Evolutionary conservation across 2,797 vertebrate genomes (phyloP).

Genomic region (Periparus ater): DNA sequence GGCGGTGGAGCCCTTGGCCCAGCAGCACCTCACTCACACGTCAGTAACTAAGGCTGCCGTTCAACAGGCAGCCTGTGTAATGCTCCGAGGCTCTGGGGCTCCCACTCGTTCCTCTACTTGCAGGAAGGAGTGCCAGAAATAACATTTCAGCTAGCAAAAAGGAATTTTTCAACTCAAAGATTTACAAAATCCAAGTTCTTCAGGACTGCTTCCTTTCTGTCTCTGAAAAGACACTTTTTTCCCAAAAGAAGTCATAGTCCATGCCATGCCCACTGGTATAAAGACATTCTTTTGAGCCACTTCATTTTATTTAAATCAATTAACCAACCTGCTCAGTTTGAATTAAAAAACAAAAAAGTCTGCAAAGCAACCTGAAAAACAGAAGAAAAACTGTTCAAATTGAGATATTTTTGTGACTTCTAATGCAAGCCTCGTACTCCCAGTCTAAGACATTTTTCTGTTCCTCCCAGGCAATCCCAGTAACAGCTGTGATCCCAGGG

Average conservation of each 20-base stretch:
- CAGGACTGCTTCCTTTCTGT: neutral
- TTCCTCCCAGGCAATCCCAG: neutral
- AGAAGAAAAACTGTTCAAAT: neutral
- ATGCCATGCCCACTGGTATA: neutral
- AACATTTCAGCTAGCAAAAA: neutral
- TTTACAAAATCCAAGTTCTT: neutral
- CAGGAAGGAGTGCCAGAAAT: conserved; percentile 6
- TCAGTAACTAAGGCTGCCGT: neutral
- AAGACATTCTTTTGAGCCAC: neutral
- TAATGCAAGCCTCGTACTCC: neutral
- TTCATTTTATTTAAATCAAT: neutral
- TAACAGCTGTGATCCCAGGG: neutral
- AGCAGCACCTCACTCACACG: fast-evolving
- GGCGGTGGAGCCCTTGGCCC: neutral
- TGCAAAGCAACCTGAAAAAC: neutral
- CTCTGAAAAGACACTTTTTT: neutral
- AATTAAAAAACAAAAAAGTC: neutral
- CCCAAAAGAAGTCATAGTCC: neutral
- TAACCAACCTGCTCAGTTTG: neutral
- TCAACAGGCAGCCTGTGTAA: neutral
- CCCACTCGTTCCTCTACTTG: neutral
- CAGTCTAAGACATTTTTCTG: neutral
- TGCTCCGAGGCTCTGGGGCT: neutral
- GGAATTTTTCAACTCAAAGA: neutral
- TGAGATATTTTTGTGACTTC: neutral